Conservation (phyloP, 2,888 invertebrate species). For the Pseudeuparius sepicola region DNA sequence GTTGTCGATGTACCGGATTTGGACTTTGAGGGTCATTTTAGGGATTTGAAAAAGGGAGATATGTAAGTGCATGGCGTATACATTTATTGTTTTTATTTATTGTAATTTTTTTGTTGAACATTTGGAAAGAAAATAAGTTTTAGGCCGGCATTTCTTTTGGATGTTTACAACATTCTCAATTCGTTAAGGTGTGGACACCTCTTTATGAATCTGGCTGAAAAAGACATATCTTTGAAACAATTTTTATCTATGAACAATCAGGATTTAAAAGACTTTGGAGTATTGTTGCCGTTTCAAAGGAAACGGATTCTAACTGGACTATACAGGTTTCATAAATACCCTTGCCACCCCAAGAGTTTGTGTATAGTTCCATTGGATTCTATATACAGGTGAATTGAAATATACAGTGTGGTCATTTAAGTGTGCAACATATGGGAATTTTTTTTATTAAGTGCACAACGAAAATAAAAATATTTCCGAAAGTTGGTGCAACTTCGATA, state of each 20-base stretch:
- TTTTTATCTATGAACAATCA: conserved; percentile 49
- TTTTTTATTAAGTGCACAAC: too few species aligned
- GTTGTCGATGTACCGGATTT: conserved; percentile 15
- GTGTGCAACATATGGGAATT: too few species aligned
- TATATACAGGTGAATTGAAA: conserved; percentile 35
- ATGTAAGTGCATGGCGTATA: conserved; percentile 22
- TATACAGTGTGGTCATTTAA: too few species aligned
- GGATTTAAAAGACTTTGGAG: conserved; percentile 47
- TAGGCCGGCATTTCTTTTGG: conserved; percentile 43
- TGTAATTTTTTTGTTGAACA: conserved; percentile 1
- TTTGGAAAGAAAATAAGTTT: too few species aligned
- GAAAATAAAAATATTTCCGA: too few species aligned
- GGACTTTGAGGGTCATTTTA: conserved; percentile 26
- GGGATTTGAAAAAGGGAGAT: conserved; percentile 19
- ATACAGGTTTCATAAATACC: conserved; percentile 47
- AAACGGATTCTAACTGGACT: conserved; percentile 46
- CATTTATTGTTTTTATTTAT: too few species aligned
- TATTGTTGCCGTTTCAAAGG: conserved; percentile 50
- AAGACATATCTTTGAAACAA: conserved; percentile 43
- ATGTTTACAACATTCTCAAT: conserved; percentile 47
- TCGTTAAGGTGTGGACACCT: conserved; percentile 51
- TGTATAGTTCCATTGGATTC: conserved; percentile 34
- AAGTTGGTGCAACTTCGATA: too few species aligned
- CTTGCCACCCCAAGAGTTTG: conserved; percentile 44
- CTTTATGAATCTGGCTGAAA: conserved; percentile 39